Evolutionary conservation across 2,113 vertebrate species (phyloP), one percentile per base, ranked within the genome.

Genomic region (Oreocharis arfaki): DNA sequence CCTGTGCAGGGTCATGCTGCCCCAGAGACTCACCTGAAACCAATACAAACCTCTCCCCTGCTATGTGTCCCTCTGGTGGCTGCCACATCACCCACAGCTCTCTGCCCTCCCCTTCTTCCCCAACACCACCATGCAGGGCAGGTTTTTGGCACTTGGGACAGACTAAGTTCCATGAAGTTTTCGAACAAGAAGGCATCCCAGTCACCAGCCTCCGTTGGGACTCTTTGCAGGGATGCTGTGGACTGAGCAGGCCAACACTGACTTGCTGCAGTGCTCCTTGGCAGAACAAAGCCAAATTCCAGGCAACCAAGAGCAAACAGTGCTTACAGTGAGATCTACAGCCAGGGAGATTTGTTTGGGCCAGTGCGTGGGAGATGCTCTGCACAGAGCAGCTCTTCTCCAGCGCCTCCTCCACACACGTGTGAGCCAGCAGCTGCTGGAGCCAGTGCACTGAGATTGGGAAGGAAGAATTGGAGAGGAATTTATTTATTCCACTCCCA

Each of bases 81-180:
- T 90, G 56, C 26, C 2, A 0, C 7, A 6, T 39, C 2, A 0
- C 8, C 12, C 33, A 67, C 64, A 49, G 47, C 73, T 87, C 15
- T 35, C n/a, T 74, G 49, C 24, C 27, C 17, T 52, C 23, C 42
- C 14, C 24, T 59, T 78, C 37, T 47, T 55, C 21, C 35, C 39
- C 1, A 3, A 27, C 30, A 77, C 11, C 3, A 1, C 13, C 6
- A 3, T 1, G 9, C 17, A 53, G 14, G 13, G 10, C 1, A 0
- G 21, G 30, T 1, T 87, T 89, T 55, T 65, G 27, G 50, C 7
- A 5, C 21, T 56, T 28, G 19, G 19, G 33, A 69, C 28, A 49
- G 53, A 52, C 21, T 16, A 74, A 89, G 39, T 28, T 84, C 42
- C 35, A 17, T 1, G 1, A 94, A 19, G 14, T n/a, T 74, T 78